phyloP scores from a whole-genome alignment of 2,113 vertebrate species.

The Clarias gariepinus region DNA sequence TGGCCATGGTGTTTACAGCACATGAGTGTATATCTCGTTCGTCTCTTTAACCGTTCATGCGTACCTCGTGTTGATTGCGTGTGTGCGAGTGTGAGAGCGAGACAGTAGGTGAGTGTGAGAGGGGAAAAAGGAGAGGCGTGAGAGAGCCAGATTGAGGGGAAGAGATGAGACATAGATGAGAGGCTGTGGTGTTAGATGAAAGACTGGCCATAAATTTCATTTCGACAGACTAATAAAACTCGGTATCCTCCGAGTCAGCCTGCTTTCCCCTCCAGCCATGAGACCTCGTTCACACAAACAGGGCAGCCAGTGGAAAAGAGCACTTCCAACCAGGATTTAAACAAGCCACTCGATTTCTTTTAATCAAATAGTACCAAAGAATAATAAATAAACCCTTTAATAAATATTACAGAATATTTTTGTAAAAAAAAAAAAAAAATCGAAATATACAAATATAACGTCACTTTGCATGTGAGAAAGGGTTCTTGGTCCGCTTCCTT shows the following conservation, averaged over 20 bases:
- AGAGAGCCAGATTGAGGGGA: conserved; percentile 66
- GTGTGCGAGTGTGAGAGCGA: conserved; percentile 34
- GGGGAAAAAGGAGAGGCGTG: conserved; percentile 71
- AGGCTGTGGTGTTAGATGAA: conserved; percentile 67
- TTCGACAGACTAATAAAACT: conserved; percentile 75
- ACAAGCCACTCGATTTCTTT: conserved; percentile 59
- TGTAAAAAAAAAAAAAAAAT: conserved; percentile 64
- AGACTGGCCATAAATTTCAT: conserved; percentile 73
- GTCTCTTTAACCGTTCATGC: background rate
- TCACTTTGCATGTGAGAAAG: conserved; percentile 21
- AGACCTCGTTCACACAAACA: conserved; percentile 53
- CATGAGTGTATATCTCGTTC: background rate
- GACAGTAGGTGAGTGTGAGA: conserved; percentile 57
- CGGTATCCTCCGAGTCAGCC: conserved; percentile 55
- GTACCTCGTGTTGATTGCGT: conserved; percentile 20
- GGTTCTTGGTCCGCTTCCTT: conserved; percentile 18
- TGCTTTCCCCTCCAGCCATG: conserved; percentile 60
- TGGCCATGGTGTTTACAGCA: background rate
- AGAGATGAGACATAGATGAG: conserved; percentile 56
- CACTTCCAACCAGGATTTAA: conserved; percentile 36
- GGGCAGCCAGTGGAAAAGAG: conserved; percentile 20
- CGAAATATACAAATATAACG: conserved; percentile 34
- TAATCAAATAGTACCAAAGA: conserved; percentile 52
- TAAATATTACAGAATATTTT: conserved; percentile 71
- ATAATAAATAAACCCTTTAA: conserved; percentile 78